Evolutionary conservation across 2,888 invertebrate genomes (phyloP).

Genomic region (Lymantria dispar): DNA sequence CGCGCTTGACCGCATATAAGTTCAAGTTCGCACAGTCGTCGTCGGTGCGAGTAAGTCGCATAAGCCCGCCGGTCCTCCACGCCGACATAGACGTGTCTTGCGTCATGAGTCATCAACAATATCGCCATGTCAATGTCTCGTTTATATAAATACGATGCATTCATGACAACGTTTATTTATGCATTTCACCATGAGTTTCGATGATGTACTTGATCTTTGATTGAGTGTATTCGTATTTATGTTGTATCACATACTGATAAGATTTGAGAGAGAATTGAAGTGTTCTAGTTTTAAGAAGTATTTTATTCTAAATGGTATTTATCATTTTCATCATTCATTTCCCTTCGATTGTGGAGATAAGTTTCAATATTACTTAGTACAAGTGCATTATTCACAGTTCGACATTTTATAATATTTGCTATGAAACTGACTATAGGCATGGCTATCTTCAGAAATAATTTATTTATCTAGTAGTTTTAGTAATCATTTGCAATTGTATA

Average conservation of each 20-base stretch:
- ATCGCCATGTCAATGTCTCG: constrained; percentile 64
- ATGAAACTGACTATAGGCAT: too few species aligned
- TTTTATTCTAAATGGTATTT: too few species aligned
- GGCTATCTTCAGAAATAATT: too few species aligned
- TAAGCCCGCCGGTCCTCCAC: constrained; percentile 43
- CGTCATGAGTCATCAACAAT: constrained; percentile 60
- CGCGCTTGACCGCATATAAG: constrained; percentile 65
- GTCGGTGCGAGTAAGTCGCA: constrained; percentile 45
- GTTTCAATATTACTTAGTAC: too few species aligned
- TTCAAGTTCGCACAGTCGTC: constrained; percentile 62
- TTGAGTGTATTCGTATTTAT: constrained; percentile 44
- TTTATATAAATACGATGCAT: constrained; percentile 60
- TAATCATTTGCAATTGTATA: too few species aligned
- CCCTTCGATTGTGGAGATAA: too few species aligned
- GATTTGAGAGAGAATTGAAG: constrained; percentile 18
- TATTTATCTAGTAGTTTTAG: too few species aligned
- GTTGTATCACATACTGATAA: constrained; percentile 38
- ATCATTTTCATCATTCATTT: too few species aligned
- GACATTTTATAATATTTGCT: too few species aligned
- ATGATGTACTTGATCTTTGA: constrained; percentile 50
- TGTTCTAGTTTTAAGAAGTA: neutral
- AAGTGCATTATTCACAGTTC: too few species aligned
- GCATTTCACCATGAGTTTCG: constrained; percentile 43
- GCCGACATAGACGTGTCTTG: constrained; percentile 44
- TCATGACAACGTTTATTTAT: constrained; percentile 60